phyloP scores from a whole-genome alignment of 2,888 invertebrate species.

The Microctonus hyperodae region DNA sequence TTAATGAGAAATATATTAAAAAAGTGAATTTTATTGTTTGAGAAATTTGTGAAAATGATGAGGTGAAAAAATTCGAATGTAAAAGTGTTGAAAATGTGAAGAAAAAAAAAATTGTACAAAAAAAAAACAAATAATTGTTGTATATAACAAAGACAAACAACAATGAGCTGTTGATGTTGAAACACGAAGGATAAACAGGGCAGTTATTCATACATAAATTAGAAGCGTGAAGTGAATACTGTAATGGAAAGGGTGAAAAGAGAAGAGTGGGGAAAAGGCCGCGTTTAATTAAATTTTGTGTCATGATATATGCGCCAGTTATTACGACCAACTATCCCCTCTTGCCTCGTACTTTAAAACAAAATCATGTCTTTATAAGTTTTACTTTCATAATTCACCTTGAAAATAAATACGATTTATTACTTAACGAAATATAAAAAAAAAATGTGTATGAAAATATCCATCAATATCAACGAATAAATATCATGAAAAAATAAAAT shows the following conservation, averaged over 20 bases:
- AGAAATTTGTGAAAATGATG: not conserved
- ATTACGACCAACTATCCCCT: constrained; percentile 46
- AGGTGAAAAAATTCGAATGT: not conserved
- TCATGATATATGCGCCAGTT: constrained; percentile 57
- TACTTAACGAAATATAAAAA: not conserved
- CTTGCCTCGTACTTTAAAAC: constrained; percentile 22
- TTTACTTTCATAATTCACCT: constrained; percentile 3
- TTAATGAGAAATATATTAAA: not conserved
- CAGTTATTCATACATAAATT: constrained; percentile 59
- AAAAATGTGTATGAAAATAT: not conserved
- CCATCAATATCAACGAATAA: not conserved
- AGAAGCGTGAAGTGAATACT: constrained; percentile 54
- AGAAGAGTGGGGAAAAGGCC: not conserved
- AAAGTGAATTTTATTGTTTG: not conserved
- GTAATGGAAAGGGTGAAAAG: constrained; percentile 29
- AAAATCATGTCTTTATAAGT: constrained; percentile 46
- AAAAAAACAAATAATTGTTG: not conserved
- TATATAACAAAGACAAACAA: constrained; percentile 11
- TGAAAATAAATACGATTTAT: not conserved
- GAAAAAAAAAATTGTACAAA: not conserved
- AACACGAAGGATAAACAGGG: constrained; percentile 42
- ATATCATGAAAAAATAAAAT: not conserved
- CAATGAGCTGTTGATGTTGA: constrained; percentile 23
- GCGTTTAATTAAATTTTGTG: constrained; percentile 60
- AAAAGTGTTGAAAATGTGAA: not conserved